These are phyloP conservation scores for Drosophila willistoni DNA, from an alignment of 1,140 invertebrate genomes.

Conservation along the genomic window DNA sequence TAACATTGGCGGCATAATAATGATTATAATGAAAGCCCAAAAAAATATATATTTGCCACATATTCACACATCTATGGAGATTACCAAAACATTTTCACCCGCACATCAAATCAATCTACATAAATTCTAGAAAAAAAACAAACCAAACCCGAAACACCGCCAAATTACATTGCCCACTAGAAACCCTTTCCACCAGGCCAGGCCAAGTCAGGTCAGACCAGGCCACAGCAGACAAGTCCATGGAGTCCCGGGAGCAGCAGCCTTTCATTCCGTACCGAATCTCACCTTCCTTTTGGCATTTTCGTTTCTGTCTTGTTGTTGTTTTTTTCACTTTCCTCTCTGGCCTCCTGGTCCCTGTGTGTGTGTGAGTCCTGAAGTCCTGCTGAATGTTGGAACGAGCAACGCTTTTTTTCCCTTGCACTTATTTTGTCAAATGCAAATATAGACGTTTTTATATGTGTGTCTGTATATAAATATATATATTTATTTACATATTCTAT, in stretches of 20 bases:
- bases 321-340: conserved; percentile 15
- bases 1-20: too few species aligned
- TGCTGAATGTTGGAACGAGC: conserved; percentile 34
- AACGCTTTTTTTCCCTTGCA: conserved; percentile 58
- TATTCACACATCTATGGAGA: too few species aligned
- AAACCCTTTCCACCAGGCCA: neutral
- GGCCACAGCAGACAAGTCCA: too few species aligned
- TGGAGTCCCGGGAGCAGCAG: neutral
- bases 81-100: too few species aligned
- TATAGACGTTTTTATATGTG: conserved; percentile 67
- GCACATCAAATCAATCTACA: neutral
- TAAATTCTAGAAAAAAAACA: conserved; percentile 21
- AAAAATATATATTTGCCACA: too few species aligned
- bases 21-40: too few species aligned
- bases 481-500: conserved; percentile 25
- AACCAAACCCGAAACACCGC: conserved; percentile 66
- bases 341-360: too few species aligned
- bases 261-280: conserved; percentile 4
- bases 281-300: conserved; percentile 54
- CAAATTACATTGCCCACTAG: conserved; percentile 61
- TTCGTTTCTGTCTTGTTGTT: neutral
- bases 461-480: conserved; percentile 22
- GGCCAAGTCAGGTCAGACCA: too few species aligned
- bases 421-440: conserved; percentile 81
- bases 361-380: conserved; percentile 38